Evolutionary conservation across 2,888 invertebrate genomes (phyloP).

Genomic region (Aelia acuminata): DNA sequence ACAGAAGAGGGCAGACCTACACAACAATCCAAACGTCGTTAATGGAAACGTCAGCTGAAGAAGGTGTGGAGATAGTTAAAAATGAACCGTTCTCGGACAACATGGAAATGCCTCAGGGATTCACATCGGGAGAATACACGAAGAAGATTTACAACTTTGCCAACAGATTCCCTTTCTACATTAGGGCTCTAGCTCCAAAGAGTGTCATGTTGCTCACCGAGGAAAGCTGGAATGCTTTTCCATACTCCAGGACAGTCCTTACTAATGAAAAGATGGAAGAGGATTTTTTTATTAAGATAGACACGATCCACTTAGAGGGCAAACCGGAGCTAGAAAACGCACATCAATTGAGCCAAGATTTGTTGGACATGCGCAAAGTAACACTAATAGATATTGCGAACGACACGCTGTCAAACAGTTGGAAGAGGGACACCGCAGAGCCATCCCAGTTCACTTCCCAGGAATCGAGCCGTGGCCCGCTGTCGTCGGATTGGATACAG

Average conservation of each 20-base stretch:
- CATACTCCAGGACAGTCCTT: slow-evolving; percentile 96
- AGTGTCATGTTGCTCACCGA: slow-evolving; percentile 97
- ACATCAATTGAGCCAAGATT: slow-evolving; percentile 89
- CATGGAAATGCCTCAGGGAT: slow-evolving; percentile 89
- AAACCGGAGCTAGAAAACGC: slow-evolving; percentile 88
- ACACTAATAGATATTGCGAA: slow-evolving; percentile 96
- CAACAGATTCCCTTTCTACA: slow-evolving; percentile 94
- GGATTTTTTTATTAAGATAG: slow-evolving; percentile 92
- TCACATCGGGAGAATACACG: slow-evolving; percentile 96
- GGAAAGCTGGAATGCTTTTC: slow-evolving; percentile 99
- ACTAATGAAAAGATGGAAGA: slow-evolving; percentile 95
- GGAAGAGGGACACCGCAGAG: slow-evolving; percentile 84
- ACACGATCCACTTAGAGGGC: slow-evolving; percentile 93
- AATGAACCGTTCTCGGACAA: slow-evolving; percentile 96
- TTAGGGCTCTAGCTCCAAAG: slow-evolving; percentile 93
- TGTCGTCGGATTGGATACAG: slow-evolving; percentile 86
- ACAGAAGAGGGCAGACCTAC: slow-evolving; percentile 96
- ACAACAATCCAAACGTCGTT: slow-evolving; percentile 88
- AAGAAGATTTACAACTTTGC: slow-evolving; percentile 95
- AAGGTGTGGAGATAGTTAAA: slow-evolving; percentile 85
- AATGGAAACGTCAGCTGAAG: slow-evolving; percentile 79
- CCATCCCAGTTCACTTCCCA: slow-evolving; percentile 88
- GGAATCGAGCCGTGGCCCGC: slow-evolving; percentile 96
- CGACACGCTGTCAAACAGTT: slow-evolving; percentile 87
- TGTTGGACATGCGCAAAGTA: slow-evolving; percentile 88